Base-by-base conservation (phyloP, 2,113 vertebrate species). In the Stomatorhinus ivindoensis region DNA sequence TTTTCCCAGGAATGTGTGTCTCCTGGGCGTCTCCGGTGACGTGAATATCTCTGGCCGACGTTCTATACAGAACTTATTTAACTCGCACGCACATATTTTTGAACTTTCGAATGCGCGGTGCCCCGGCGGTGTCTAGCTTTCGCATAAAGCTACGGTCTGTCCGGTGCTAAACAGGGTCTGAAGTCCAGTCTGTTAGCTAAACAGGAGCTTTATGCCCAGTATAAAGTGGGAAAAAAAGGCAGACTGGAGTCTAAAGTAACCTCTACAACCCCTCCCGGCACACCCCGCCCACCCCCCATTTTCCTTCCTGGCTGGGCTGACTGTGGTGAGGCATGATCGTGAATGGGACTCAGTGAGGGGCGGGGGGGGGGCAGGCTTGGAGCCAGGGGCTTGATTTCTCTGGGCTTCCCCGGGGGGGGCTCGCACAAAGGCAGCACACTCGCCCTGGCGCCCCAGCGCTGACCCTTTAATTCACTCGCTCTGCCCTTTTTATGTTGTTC, bases 381-480 rank as follows among this genome's bases (percentile, higher is more conserved):
- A 95, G 94, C 95, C 93, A 92, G 93, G 89, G 91, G 90, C 90
- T 94, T 94, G 94, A 94, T 95, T 94, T 94, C 94, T 93, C 95
- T 95, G 92, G 93, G 93, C 91, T 94, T 95, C 92, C 95, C 94
- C 90, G 90, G 95, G 95, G 95, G 95, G 95, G 95, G 92, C 94
- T 91, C 91, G 94, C 95, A 94, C 95, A 95, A 95, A 97, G 96
- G 95, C 94, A 95, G 94, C 93, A 94, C 91, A 92, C 94, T 96
- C 95, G 95, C 96, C 94, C 94, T 93, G 93, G 94, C 94, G 93
- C 94, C 96, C 91, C 87, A 88, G 92, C 90, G 93, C 91, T 96
- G 96, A 97, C 96, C 96, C 96, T 93, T 94, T 95, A 94, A 94
- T 96, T 95, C 95, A 94, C 94, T 96, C 92, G 91, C 91, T 94